These are phyloP conservation scores for Acleris laterana DNA, from an alignment of 2,888 invertebrate genomes.

Conservation along the genomic window DNA sequence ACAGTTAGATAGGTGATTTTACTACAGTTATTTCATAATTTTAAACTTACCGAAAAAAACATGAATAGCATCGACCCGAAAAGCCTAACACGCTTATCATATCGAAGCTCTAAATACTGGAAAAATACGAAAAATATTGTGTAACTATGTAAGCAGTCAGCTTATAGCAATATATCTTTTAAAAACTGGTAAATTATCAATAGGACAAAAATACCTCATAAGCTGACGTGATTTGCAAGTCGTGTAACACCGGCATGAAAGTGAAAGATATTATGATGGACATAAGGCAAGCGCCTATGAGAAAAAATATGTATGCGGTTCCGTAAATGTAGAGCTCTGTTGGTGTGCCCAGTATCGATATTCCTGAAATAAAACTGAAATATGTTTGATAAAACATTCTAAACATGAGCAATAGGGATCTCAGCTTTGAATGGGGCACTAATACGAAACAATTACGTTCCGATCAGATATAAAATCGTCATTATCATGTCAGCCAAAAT, in stretches of 20 bases:
- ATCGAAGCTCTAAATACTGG: conserved; percentile 87
- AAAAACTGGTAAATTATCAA: too few relatives aligned
- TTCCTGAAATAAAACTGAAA: conserved; percentile 89
- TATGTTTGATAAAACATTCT: too few relatives aligned
- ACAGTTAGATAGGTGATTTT: background rate
- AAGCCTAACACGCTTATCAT: conserved; percentile 86
- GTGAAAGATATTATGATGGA: conserved; percentile 85
- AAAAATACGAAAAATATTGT: conserved; percentile 43
- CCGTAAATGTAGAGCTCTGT: conserved; percentile 92
- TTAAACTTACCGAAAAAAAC: conserved; percentile 84
- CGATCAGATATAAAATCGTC: too few relatives aligned
- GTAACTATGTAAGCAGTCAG: conserved; percentile 1
- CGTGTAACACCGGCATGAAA: conserved; percentile 89
- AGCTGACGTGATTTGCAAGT: conserved; percentile 88
- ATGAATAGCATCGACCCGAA: conserved; percentile 87
- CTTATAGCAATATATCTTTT: too few relatives aligned
- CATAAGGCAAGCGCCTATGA: conserved; percentile 85
- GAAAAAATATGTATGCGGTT: conserved; percentile 87
- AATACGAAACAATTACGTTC: too few relatives aligned
- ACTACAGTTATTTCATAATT: background rate
- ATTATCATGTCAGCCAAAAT: too few relatives aligned
- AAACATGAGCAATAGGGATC: too few relatives aligned
- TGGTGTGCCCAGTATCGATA: conserved; percentile 90
- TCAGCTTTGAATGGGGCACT: too few relatives aligned
- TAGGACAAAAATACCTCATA: conserved; percentile 85